Percentiles rank a stretch among this genome's conserved stretches.
These are phyloP conservation scores for Aricia artaxerxes DNA, from an alignment of 2,888 invertebrate genomes.

Conservation along the genomic window DNA sequence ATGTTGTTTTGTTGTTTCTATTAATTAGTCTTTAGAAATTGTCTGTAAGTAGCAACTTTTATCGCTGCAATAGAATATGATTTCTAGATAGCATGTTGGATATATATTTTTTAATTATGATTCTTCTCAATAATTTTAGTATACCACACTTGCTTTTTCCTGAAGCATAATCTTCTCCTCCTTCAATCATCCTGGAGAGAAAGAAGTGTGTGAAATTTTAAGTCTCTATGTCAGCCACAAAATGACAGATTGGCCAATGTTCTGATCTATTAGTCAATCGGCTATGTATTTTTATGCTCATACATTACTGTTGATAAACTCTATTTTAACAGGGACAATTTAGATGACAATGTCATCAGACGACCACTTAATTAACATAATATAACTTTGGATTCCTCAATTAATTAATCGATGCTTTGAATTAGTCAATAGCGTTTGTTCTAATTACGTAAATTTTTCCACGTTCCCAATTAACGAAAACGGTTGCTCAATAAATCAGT, in stretches of 20 bases:
- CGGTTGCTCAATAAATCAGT: constrained; percentile 54
- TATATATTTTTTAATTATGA: too few species aligned
- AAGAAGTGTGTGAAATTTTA: too few species aligned
- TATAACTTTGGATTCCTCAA: neutral
- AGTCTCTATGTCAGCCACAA: too few species aligned
- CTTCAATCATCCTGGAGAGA: too few species aligned
- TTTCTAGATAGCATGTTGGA: too few species aligned
- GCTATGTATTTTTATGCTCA: too few species aligned
- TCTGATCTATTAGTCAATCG: too few species aligned
- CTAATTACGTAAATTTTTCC: constrained; percentile 33
- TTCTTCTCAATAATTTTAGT: too few species aligned
- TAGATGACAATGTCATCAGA: neutral
- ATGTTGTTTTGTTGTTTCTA: neutral
- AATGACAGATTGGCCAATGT: too few species aligned
- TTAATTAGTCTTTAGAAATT: neutral
- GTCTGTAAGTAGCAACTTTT: neutral
- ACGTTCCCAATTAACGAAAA: constrained; percentile 47
- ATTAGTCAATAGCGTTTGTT: constrained; percentile 7
- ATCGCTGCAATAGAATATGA: neutral
- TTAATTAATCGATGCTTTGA: neutral
- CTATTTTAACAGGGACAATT: neutral
- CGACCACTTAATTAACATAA: neutral
- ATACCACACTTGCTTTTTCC: too few species aligned
- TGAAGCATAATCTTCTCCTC: too few species aligned
- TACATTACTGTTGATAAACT: neutral